Base-by-base conservation (phyloP, 2,113 vertebrate species). In the Piaya cayana region DNA sequence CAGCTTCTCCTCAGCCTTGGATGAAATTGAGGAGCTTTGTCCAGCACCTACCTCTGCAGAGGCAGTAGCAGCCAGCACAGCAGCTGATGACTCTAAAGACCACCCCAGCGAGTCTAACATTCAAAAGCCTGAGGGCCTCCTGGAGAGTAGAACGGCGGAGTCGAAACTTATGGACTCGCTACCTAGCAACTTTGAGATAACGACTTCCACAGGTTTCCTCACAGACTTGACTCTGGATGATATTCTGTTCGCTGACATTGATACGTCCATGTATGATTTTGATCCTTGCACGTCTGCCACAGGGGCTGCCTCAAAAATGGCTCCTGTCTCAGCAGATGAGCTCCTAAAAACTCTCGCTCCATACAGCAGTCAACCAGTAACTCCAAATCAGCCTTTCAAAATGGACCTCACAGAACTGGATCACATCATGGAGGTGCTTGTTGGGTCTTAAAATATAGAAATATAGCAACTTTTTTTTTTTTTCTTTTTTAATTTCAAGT, bases 211-310 rank as follows among this genome's bases (percentile, higher is more conserved):
- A 20, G 99, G 99, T 86, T 99, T 99, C 84, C 99, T 99, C 94
- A 99, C 99, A 43, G 99, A 99, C 98, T 98, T 99, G 97, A 99
- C 99, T 86, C 98, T 99, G 98, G 99, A 99, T 62, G 99, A 99
- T 75, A 99, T 99, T 97, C 98, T 99, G 59, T 99, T 99, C 13
- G 99, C 99, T 17, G 99, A 99, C 97, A 99, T 99, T 68, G 99
- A 99, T 94, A 99, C 99, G 68, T 99, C 99, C 94, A 99, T 99
- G 99, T 99, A 99, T 69, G 99, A 99, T 97, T 99, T 99, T 94
- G 99, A 99, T 96, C 98, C 99, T 92, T 99, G 99, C 97, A 99
- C 99, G 0, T 97, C 98, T 8, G 96, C 98, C 65, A 95, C 98
- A 0, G 98, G 98, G 37, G 94, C 98, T 1, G 96, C 99, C 82